phyloP scores from a whole-genome alignment of 2,797 vertebrate genomes.

The Nothura maculosa region DNA sequence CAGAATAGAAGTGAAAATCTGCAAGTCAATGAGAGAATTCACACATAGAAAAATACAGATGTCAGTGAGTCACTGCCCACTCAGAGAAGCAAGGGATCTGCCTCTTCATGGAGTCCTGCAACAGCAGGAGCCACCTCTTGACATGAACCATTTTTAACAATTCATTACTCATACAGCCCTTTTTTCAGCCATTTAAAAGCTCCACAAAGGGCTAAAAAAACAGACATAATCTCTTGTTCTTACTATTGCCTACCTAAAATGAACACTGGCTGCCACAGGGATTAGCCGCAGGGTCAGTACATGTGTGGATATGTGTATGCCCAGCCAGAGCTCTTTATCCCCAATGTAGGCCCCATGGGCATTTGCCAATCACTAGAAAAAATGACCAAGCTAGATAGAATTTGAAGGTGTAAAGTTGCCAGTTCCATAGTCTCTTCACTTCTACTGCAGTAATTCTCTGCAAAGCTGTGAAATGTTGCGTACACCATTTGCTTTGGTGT shows the following conservation, averaged over 20 bases:
- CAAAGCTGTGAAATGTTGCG: neutral
- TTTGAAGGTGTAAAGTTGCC: neutral
- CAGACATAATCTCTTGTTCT: constrained; percentile 48
- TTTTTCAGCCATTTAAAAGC: constrained; percentile 23
- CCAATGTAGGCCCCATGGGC: neutral
- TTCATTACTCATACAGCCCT: constrained; percentile 46
- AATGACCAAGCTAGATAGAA: neutral
- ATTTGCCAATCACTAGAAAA: neutral
- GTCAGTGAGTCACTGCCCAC: constrained; percentile 52
- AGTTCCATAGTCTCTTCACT: neutral
- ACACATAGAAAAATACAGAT: constrained; percentile 57
- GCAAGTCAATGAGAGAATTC: constrained; percentile 61
- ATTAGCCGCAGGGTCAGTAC: neutral
- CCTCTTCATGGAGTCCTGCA: constrained; percentile 50
- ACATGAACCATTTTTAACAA: constrained; percentile 37
- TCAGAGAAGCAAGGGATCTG: constrained; percentile 37
- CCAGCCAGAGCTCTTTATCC: neutral
- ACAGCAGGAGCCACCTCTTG: constrained; percentile 32
- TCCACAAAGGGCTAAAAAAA: neutral
- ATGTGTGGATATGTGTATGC: too few relatives aligned
- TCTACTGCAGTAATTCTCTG: neutral
- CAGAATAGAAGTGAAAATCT: constrained; percentile 57
- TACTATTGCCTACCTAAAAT: neutral
- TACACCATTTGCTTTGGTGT: too few relatives aligned
- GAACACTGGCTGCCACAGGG: neutral